phyloP scores from a whole-genome alignment of 1,140 invertebrate species.

The Wasmannia auropunctata region DNA sequence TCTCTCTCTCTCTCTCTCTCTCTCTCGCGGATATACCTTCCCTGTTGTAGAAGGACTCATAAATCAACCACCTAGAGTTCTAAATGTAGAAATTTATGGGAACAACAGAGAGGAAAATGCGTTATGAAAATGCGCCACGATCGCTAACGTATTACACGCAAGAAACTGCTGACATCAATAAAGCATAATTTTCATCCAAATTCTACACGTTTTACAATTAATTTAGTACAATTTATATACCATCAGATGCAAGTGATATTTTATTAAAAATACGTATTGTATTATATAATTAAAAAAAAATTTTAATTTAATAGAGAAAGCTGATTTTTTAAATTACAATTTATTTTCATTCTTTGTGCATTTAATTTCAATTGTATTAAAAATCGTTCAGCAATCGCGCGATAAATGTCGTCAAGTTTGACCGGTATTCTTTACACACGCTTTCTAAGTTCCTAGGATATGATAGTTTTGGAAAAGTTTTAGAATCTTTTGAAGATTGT shows the following conservation, averaged over 20 bases:
- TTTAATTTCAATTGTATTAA: not conserved
- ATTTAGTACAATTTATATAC: not conserved
- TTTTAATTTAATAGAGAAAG: not conserved
- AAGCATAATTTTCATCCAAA: not conserved
- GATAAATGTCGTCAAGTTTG: not conserved
- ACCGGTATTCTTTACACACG: not conserved
- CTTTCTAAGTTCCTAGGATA: conserved; percentile 18
- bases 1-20: too few relatives aligned
- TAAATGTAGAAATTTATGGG: conserved; percentile 43
- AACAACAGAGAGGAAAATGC: conserved; percentile 36
- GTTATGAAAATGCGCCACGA: conserved; percentile 10
- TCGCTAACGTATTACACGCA: conserved; percentile 34
- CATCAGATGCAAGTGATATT: not conserved
- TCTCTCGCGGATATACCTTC: conserved; percentile 17
- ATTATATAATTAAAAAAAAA: not conserved
- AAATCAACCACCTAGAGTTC: conserved; percentile 40
- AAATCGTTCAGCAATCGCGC: not conserved
- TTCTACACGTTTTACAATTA: not conserved
- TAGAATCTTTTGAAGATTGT: conserved; percentile 34
- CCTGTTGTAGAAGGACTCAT: conserved; percentile 30
- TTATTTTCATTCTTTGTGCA: not conserved
- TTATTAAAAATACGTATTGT: not conserved
- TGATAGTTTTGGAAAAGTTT: conserved; percentile 31
- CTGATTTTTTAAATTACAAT: too few relatives aligned
- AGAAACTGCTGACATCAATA: conserved; percentile 1